phyloP scores from a whole-genome alignment of 2,113 vertebrate genomes.

The Melanotaenia duboulayi region DNA sequence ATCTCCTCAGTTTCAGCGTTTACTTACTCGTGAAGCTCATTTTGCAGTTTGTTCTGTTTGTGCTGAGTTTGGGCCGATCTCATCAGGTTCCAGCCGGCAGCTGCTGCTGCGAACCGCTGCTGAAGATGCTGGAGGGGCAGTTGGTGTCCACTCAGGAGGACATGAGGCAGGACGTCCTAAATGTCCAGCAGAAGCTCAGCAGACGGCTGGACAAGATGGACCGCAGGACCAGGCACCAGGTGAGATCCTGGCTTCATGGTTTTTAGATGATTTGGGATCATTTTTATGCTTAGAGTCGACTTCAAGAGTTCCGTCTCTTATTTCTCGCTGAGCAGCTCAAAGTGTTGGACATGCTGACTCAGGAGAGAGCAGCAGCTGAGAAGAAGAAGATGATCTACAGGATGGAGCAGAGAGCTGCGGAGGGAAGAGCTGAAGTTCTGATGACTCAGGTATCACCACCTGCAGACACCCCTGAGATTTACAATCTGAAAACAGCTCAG shows the following conservation, averaged over 20 bases:
- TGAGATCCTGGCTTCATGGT: slow-evolving; percentile 57
- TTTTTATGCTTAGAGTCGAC: too few species aligned
- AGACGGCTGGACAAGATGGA: slow-evolving; percentile 87
- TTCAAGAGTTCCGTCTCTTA: too few species aligned
- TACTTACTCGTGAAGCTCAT: too few species aligned
- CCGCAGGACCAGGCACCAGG: slow-evolving; percentile 87
- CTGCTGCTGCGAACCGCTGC: slow-evolving; percentile 88
- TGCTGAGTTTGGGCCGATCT: neutral
- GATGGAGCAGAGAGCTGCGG: slow-evolving; percentile 82
- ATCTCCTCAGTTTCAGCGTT: too few species aligned
- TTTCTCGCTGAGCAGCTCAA: slow-evolving; percentile 81
- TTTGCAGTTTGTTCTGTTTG: neutral
- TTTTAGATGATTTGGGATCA: neutral
- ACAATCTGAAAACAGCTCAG: too few species aligned
- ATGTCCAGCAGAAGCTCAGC: slow-evolving; percentile 88
- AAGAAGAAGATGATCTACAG: slow-evolving; percentile 84
- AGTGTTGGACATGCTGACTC: slow-evolving; percentile 87
- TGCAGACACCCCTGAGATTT: neutral
- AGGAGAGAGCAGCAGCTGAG: slow-evolving; percentile 85
- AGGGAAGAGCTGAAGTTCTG: slow-evolving; percentile 79
- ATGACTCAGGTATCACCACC: slow-evolving; percentile 84
- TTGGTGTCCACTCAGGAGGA: slow-evolving; percentile 88
- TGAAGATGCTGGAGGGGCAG: slow-evolving; percentile 89
- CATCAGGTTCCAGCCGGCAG: slow-evolving; percentile 87
- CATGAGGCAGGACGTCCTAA: slow-evolving; percentile 87